Evolutionary conservation across 2,888 invertebrate species (phyloP).

Genomic region (Agonum fuliginosum): DNA sequence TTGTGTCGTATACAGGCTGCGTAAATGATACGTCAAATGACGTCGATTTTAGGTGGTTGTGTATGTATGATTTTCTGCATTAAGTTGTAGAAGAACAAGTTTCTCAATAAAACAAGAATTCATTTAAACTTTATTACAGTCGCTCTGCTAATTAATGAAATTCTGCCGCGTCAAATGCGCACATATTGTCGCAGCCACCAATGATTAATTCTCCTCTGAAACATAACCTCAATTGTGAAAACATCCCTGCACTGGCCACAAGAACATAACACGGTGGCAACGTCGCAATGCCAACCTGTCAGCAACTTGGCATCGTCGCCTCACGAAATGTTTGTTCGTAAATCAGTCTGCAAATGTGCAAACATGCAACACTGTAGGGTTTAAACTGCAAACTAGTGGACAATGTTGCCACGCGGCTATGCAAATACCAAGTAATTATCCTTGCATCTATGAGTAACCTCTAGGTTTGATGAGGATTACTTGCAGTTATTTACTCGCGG

Average conservation of each 20-base stretch:
- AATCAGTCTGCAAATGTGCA: conserved; percentile 39
- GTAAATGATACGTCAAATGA: no score
- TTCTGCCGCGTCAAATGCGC: not conserved
- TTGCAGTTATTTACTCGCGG: conserved; percentile 5
- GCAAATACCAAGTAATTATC: conserved; percentile 30
- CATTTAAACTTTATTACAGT: no score
- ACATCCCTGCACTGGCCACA: conserved; percentile 21
- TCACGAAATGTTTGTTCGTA: conserved; percentile 35
- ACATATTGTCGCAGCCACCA: conserved; percentile 17
- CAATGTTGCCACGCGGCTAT: conserved; percentile 26
- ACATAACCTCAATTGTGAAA: conserved; percentile 44
- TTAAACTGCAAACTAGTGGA: conserved; percentile 18
- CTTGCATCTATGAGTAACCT: conserved; percentile 16
- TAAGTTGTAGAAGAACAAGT: no score
- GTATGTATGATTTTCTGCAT: no score
- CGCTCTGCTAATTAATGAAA: not conserved
- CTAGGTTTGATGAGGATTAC: conserved; percentile 3
- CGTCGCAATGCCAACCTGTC: conserved; percentile 36
- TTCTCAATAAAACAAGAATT: no score
- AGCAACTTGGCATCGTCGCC: conserved; percentile 3
- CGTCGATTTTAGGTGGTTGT: no score
- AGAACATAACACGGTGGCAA: conserved; percentile 23
- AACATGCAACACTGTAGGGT: conserved; percentile 31
- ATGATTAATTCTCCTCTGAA: conserved; percentile 26
- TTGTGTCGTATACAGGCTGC: no score